phyloP scores from a whole-genome alignment of 2,113 vertebrate genomes.

The Limanda limanda region DNA sequence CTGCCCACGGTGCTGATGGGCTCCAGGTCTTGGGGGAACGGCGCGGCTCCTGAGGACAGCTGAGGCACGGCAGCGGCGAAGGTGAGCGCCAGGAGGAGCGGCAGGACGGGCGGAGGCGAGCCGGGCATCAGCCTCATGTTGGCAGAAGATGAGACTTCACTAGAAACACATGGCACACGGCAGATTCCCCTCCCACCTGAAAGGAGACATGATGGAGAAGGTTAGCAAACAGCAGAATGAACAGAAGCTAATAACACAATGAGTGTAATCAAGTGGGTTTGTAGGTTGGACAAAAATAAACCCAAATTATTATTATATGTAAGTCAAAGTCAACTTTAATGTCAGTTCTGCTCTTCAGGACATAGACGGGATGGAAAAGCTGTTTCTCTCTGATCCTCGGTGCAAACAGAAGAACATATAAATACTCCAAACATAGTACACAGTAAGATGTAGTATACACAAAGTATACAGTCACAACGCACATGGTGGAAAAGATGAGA shows the following conservation, averaged over 20 bases:
- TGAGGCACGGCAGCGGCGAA: slow-evolving; percentile 61
- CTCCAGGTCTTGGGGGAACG: slow-evolving; percentile 85
- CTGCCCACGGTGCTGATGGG: slow-evolving; percentile 80
- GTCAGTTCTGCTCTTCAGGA: no score
- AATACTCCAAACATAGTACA: no score
- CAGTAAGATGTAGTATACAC: no score
- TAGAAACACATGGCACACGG: slow-evolving; percentile 79
- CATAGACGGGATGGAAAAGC: no score
- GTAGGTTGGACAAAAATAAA: no score
- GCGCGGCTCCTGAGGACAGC: slow-evolving; percentile 68
- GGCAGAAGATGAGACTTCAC: slow-evolving; percentile 72
- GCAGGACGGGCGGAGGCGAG: slow-evolving; percentile 72
- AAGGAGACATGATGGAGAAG: slow-evolving; percentile 15
- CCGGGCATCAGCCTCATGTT: slow-evolving; percentile 78
- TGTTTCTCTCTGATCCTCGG: no score
- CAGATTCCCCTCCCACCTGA: slow-evolving; percentile 61
- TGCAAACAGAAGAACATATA: no score
- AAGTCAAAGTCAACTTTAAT: no score
- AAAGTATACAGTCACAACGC: no score
- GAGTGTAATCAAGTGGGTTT: no score
- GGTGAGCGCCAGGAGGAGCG: slow-evolving; percentile 69
- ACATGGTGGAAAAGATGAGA: no score
- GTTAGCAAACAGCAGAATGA: not conserved
- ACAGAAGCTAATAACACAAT: not conserved
- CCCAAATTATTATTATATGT: no score